Base-by-base conservation (phyloP, 1,140 invertebrate genomes). In the Arctopsyche grandis region DNA sequence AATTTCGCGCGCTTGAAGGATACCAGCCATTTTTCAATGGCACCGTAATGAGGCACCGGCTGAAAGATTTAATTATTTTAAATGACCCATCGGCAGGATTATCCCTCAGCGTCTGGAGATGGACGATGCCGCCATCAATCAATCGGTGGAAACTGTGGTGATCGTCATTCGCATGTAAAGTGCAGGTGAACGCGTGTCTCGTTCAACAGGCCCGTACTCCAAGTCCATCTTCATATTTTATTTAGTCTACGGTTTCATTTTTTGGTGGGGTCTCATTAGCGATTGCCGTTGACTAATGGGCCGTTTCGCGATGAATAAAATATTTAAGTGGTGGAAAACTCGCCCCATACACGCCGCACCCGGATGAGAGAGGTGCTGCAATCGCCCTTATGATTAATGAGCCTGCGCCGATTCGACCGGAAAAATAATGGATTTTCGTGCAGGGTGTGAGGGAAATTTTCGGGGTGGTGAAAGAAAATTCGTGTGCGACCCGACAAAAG, bases 321-420 rank as follows among this genome's bases (percentile, higher is more conserved):
- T 80, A 82, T 82, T 80, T 74, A 82, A 82, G 81, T 82, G 81
- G 81, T 80, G 81, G 81, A 82, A 82, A 82, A 82, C 78, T 80
- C 78, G 78, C 77, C 79, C 66, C 80, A 78, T 79, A 81, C 74
- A 79, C 79, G 52, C 75, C 48, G 80, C 52, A 58, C 9, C 63
- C 29, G 38, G 9, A 21, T 24, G 63, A 14, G 16, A 69, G 78
- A 69, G 75, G 78, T 77, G 24, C n/a, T n/a, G n/a, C 9, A 19
- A 21, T 14, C 48, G 0, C 43, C n/a, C 69, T 12, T 78, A 82
- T 82, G 81, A 82, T 82, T 80, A 82, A 82, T 82, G 81, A 60
- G 66, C 70, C 79, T 78, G 80, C 78, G 66, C 70, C 79, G 81
- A 82, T 80, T 82, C 76, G 79, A 76, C 46, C 76, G 79, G 79